Evolutionary conservation across 2,888 invertebrate species (phyloP), one percentile per base, ranked within the genome.

Genomic region (Amblyteles armatorius): DNA sequence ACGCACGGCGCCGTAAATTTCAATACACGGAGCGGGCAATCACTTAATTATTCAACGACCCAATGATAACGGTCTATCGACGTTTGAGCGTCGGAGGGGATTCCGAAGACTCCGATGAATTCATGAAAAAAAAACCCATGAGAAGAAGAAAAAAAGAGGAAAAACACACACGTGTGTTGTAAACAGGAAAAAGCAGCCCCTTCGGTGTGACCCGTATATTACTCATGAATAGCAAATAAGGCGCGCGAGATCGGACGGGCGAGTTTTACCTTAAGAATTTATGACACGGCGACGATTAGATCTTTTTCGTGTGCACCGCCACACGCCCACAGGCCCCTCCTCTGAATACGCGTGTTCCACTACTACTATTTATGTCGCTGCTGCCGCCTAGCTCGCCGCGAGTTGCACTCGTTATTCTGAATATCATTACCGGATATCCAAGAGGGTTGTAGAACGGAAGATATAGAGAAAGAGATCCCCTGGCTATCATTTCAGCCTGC

Each of bases 161-260:
- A 1, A 16, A 44, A 40, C 13, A 40, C 3, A 71, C 6, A 71
- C 50, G 48, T 71, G 29, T 48, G 26, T 68, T 44, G 69, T 26
- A 29, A 63, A 63, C 26, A 29, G 50, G 26, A 71, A 71, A 69
- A 71, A 71, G 26, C 60, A 19, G 19, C 13, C 65, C 67, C 19
- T 57, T 11, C 19, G 63, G 16, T 73, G 73, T 68, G 40, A 63
- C 65, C 55, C 80, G 72, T 73, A 69, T 44, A 82, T 85, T 79
- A 71, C 82, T 79, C 84, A 82, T 85, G 84, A 85, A 85, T 85
- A 82, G 76, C 79, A 76, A 82, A 85, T 82, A 69, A 85, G 63
- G 67, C 84, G 84, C 50, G 77, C 65, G 65, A 76, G 76, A 82
- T 40, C 55, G 67, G 9, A 36, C 40, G 40, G 29, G 57, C 29